Percentiles rank a stretch among this genome's conserved stretches.
phyloP scores from a whole-genome alignment of 2,797 vertebrate species.

The Premnoplex brunnescens region DNA sequence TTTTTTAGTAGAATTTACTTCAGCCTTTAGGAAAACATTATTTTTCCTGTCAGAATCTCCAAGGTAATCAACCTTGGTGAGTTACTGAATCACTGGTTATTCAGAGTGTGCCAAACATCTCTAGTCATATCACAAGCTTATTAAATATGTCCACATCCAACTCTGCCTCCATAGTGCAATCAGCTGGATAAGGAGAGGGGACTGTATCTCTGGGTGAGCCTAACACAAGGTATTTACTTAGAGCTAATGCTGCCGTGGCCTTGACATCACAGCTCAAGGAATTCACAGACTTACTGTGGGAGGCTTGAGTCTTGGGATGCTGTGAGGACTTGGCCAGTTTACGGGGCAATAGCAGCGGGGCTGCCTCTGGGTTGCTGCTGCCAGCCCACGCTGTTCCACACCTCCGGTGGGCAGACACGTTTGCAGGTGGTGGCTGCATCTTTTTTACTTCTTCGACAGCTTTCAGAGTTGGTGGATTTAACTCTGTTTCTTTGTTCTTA shows the following conservation, averaged over 20 bases:
- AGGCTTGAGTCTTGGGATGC: background rate
- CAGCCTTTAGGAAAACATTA: conserved; percentile 21
- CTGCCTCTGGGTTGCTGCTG: background rate
- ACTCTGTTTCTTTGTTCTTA: background rate
- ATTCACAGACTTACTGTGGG: background rate
- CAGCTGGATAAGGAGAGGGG: background rate
- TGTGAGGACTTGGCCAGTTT: background rate
- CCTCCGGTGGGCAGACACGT: background rate
- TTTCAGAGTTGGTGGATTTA: background rate
- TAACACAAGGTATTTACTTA: background rate
- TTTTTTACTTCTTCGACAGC: background rate
- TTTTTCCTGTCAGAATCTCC: conserved; percentile 28
- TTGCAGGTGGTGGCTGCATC: background rate
- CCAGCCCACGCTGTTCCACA: background rate
- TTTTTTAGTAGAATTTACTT: conserved; percentile 20
- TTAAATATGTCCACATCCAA: background rate
- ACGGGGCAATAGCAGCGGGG: background rate
- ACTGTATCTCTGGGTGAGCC: background rate
- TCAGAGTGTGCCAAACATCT: background rate
- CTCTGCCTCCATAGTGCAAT: background rate
- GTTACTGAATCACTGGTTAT: conserved; percentile 2
- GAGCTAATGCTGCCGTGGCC: background rate
- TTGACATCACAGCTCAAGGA: background rate
- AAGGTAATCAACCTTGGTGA: background rate
- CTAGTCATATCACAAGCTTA: background rate